Base-by-base conservation (phyloP, 2,888 invertebrate genomes). In the Ectemnius lituratus region DNA sequence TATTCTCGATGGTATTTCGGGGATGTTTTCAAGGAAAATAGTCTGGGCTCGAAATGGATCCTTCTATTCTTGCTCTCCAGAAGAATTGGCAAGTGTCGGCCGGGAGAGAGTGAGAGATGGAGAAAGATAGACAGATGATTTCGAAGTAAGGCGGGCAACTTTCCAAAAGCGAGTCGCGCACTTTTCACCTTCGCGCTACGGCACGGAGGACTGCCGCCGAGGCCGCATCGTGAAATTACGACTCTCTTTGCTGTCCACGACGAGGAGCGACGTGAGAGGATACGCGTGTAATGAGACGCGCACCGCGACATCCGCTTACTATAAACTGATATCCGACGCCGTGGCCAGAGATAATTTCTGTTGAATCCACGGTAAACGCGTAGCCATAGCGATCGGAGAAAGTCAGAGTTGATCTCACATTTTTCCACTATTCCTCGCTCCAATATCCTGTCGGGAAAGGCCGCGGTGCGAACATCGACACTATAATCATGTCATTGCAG, bases 161-260 rank as follows among this genome's bases (percentile, higher is more conserved):
- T 82, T 84, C 83, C 83, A 84, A 79, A 82, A 66, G 64, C 69
- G 28, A 65, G 62, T 14, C 49, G 58, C 64, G 59, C 68, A 63
- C 62, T 78, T 77, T 73, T 62, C 75, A 71, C 75, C 49, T 67
- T 64, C 60, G 57, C 62, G 62, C 59, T 46, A 59, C 14, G 52
- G 14, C 52, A 4, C 52, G 23, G 23, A 23, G 23, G 23, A 23
- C 23, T 23, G 23, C 23, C 23, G 23, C 23, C 23, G 23, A 23
- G 23, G 23, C 23, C 23, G 23, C 23, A 23, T 23, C 23, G 23
- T 23, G 16, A 56, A 57, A 16, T 61, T 70, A 66, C 57, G 62
- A 58, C 56, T 66, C 23, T 11, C 46, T 14, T 59, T 11, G 23
- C 23, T 23, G 23, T 23, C 37, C 3, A 37, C 37, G 37, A 37